phyloP scores from a whole-genome alignment of 1,140 invertebrate species.

The Diuraphis noxia region DNA sequence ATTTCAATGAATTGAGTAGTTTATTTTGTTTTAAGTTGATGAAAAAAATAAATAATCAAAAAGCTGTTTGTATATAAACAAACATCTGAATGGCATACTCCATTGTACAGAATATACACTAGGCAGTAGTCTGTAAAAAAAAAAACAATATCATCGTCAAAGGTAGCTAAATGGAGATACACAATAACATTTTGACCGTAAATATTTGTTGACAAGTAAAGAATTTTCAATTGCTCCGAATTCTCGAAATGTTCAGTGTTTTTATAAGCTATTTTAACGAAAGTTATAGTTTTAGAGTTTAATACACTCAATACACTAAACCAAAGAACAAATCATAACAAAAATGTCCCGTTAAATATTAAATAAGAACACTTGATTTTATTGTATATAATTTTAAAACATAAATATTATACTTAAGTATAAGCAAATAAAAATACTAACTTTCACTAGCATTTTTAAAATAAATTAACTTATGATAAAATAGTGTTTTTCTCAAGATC shows the following conservation, averaged over 20 bases:
- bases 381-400: neutral
- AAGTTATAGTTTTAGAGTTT: neutral
- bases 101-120: neutral
- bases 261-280: neutral
- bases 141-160: conserved; percentile 25
- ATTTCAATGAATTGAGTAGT: neutral
- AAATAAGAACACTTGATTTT: neutral
- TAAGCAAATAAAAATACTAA: neutral
- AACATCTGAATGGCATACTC: neutral
- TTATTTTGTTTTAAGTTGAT: neutral
- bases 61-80: neutral
- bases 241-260: conserved; percentile 28
- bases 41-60: neutral
- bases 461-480: neutral
- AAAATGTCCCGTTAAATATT: neutral
- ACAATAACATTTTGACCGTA: neutral
- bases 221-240: conserved; percentile 2
- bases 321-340: neutral
- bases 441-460: neutral
- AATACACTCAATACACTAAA: neutral
- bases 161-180: conserved; percentile 5
- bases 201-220: neutral
- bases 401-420: neutral
- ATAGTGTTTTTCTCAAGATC: neutral
- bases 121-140: conserved; percentile 14